A percentile compares a stretch with the other conserved stretches of the same genome.
These are phyloP conservation scores for Oxyteleia sp. DNA, from an alignment of 2,888 invertebrate genomes.

Conservation along the genomic window DNA sequence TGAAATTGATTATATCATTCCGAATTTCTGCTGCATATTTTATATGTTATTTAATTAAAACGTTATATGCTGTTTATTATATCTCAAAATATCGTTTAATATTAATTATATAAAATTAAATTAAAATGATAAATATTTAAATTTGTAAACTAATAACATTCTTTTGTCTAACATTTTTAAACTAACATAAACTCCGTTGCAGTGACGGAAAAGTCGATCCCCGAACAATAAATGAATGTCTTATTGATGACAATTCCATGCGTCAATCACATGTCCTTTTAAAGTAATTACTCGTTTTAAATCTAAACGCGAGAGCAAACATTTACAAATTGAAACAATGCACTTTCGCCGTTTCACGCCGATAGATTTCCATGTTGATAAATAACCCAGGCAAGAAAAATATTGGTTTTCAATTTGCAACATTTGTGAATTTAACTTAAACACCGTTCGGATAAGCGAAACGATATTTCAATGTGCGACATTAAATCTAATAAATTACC, in stretches of 20 bases:
- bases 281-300: conserved; percentile 16
- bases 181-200: no score
- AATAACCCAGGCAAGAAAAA: conserved; percentile 23
- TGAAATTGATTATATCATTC: no score
- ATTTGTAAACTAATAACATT: no score
- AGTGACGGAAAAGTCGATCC: neutral
- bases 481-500: conserved; percentile 29
- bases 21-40: no score
- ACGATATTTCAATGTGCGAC: conserved; percentile 7
- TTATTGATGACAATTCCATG: conserved; percentile 11
- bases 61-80: no score
- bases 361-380: conserved; percentile 25
- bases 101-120: no score
- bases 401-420: conserved; percentile 37
- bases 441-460: conserved; percentile 5
- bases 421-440: conserved; percentile 26
- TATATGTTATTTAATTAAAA: no score
- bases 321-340: conserved; percentile 39
- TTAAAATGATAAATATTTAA: no score
- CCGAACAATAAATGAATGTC: neutral
- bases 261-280: conserved; percentile 22
- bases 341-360: conserved; percentile 12
- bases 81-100: no score
- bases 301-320: conserved; percentile 14
- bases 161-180: no score